phyloP scores from a whole-genome alignment of 2,113 vertebrate species.

The Nesoenas mayeri region DNA sequence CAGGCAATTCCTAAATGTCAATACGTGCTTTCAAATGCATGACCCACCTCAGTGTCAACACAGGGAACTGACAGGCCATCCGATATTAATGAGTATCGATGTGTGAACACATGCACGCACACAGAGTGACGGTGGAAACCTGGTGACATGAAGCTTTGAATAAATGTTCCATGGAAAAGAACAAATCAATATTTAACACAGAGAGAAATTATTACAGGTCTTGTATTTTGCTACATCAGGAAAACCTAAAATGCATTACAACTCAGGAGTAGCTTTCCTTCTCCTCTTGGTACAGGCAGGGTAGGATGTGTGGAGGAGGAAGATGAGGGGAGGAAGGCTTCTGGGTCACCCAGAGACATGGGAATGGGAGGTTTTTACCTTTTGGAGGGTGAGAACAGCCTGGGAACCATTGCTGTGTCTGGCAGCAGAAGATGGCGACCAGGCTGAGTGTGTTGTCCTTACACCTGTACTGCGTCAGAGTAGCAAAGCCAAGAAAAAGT shows the following conservation, averaged over 20 bases:
- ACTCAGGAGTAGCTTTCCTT: not conserved
- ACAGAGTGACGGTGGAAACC: not conserved
- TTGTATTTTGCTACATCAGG: not conserved
- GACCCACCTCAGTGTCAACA: not conserved
- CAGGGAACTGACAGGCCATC: not conserved
- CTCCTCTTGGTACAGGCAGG: not conserved
- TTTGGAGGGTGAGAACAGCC: not conserved
- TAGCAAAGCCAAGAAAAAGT: not conserved
- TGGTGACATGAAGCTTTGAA: not conserved
- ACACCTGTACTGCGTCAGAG: not conserved
- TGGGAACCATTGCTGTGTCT: not conserved
- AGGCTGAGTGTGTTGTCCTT: accelerated
- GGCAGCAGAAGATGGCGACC: not conserved
- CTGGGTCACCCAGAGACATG: not conserved
- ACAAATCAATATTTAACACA: not conserved
- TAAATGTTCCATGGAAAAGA: not conserved
- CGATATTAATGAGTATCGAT: not conserved
- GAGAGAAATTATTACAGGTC: not conserved
- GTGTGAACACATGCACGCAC: not conserved
- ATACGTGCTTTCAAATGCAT: not conserved
- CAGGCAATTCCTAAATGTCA: not conserved
- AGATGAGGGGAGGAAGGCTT: not conserved
- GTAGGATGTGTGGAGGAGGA: not conserved
- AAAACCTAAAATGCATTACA: not conserved
- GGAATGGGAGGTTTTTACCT: not conserved